Percentiles rank a stretch among this genome's conserved stretches.
These are phyloP conservation scores for Potamilus streckersoni DNA, from an alignment of 1,140 invertebrate species.

Conservation along the genomic window DNA sequence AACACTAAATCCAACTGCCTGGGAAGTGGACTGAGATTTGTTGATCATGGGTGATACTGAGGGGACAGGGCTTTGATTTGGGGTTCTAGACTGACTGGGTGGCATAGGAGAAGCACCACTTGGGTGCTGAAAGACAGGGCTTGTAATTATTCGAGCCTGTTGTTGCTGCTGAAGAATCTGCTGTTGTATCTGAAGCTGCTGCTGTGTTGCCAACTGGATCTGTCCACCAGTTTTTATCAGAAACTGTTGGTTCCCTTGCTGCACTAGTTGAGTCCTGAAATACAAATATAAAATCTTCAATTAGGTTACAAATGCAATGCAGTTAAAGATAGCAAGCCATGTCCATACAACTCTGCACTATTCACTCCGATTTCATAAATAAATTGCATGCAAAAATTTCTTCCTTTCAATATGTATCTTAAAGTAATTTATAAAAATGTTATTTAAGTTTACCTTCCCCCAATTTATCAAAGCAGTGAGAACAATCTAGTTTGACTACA, in stretches of 20 bases:
- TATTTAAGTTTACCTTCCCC: no score
- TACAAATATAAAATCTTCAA: not conserved
- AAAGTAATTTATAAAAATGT: no score
- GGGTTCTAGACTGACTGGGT: conserved; percentile 1
- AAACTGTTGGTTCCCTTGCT: conserved; percentile 15
- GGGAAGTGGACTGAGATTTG: conserved; percentile 16
- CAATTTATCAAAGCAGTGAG: no score
- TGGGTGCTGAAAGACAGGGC: no score
- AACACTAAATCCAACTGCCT: not conserved
- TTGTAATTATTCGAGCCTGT: not conserved
- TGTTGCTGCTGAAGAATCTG: conserved; percentile 23
- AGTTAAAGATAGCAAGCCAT: no score
- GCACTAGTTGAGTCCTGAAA: conserved; percentile 12
- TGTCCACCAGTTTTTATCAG: conserved; percentile 17
- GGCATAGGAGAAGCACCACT: not conserved
- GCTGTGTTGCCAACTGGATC: conserved; percentile 9
- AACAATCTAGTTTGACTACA: no score
- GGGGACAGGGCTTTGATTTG: not conserved
- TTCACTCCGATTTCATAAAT: no score
- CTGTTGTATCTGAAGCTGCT: conserved; percentile 20
- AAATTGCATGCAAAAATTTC: no score
- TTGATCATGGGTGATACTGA: conserved; percentile 5
- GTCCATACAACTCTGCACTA: no score
- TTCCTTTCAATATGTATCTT: no score
- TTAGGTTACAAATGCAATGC: not conserved